Evolutionary conservation across 1,140 invertebrate genomes (phyloP), one percentile per base, ranked within the genome.

Genomic region (Augochlora pura): DNA sequence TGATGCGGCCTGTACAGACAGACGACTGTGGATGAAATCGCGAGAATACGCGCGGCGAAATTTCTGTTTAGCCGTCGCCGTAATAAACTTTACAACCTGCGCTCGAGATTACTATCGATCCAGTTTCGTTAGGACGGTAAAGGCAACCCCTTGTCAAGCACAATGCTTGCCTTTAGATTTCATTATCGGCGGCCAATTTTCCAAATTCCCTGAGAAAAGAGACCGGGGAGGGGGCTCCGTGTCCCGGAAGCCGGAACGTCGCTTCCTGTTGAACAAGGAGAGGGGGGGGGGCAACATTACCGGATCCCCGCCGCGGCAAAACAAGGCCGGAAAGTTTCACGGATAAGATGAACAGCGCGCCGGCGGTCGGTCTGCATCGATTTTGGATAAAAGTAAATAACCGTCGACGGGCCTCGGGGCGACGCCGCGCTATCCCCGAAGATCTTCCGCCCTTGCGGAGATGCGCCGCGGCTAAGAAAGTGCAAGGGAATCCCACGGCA

Each of bases 341-440:
- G 10, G 18, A 12, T 2, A 59, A 66, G 74, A 62, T 32, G 39
- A 25, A 21, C 7, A 42, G 46, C 46, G 68, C 8, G 32, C n/a
- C n/a, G n/a, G n/a, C 32, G 54, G 68, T 66, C 54, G 59, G 57
- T 54, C 21, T 16, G 60, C 66, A 79, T 86, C 79, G 84, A 86
- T 86, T 81, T 70, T 42, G 83, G 71, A 74, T 85, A 82, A 82
- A 76, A 82, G 84, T 86, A 86, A 86, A 86, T 86, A 85, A 85
- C 62, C 70, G 66, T 57, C 25, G 23, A 81, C 62, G 57, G 62
- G n/a, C n/a, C 54, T 27, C 49, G 69, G 38, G 57, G 73, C 62
- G 70, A 79, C 77, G 60, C 49, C 54, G 42, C 77, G 60, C 42
- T 46, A 32, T 84, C 74, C 54, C 23, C 27, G 23, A 25, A 54